phyloP scores from a whole-genome alignment of 2,113 vertebrate genomes.

The Taxidea taxus region DNA sequence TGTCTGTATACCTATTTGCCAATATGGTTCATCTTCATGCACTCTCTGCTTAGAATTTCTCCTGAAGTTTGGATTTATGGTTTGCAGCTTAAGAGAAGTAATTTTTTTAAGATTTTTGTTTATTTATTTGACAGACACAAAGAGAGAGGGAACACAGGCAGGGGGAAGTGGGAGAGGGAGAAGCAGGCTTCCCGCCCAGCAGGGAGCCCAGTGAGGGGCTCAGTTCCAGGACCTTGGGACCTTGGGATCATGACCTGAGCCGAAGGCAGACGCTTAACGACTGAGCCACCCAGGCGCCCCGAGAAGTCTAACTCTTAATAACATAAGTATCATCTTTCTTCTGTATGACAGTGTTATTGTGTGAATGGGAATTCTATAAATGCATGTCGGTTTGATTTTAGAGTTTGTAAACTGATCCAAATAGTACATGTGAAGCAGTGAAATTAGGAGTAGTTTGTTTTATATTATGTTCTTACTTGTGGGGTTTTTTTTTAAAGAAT shows the following conservation, averaged over 20 bases:
- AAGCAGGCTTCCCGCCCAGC: too few relatives aligned
- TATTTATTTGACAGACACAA: too few relatives aligned
- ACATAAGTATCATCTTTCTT: background rate
- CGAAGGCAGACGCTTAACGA: too few relatives aligned
- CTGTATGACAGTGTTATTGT: background rate
- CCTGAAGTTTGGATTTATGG: background rate
- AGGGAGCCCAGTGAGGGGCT: too few relatives aligned
- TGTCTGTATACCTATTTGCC: background rate
- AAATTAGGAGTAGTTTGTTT: background rate
- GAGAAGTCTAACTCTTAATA: background rate
- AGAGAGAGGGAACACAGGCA: too few relatives aligned
- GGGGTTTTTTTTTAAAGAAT: background rate
- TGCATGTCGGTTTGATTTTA: slow-evolving; percentile 12
- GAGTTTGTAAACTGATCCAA: background rate
- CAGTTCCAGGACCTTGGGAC: too few relatives aligned
- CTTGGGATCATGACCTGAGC: too few relatives aligned
- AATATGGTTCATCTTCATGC: background rate
- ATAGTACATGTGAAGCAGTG: background rate
- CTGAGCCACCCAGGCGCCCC: too few relatives aligned
- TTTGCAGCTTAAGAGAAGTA: background rate
- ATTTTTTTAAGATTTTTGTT: background rate
- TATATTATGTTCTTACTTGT: background rate
- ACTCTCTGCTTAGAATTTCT: background rate
- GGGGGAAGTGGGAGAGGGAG: too few relatives aligned
- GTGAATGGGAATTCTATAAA: background rate